phyloP scores from a whole-genome alignment of 2,797 vertebrate genomes.

The Myiotriccus ornatus region DNA sequence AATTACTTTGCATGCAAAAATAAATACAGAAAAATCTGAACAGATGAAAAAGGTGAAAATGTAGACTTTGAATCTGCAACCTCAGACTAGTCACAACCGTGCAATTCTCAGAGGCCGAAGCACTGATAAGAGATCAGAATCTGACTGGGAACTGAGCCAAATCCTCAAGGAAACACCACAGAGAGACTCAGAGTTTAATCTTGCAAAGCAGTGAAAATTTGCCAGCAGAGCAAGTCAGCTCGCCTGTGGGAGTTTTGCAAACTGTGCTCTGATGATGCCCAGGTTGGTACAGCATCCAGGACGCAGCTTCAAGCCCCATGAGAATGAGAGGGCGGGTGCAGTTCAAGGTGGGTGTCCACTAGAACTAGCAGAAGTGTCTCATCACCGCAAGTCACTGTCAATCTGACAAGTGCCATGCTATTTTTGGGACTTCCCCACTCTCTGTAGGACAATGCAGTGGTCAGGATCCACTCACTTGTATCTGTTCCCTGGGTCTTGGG shows the following conservation, averaged over 20 bases:
- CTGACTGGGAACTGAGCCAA: neutral
- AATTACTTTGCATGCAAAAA: neutral
- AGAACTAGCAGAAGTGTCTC: accelerated
- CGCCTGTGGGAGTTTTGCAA: neutral
- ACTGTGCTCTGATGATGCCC: neutral
- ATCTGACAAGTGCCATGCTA: accelerated
- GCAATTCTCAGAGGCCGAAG: neutral
- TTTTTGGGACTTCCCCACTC: neutral
- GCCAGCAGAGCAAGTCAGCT: neutral
- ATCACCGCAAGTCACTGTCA: accelerated
- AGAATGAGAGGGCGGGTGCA: neutral
- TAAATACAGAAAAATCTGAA: neutral
- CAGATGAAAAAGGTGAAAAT: neutral
- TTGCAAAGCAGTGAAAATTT: neutral
- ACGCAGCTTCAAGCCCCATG: neutral
- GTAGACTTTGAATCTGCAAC: neutral
- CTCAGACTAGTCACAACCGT: neutral
- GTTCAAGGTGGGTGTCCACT: neutral
- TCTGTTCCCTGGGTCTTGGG: neutral
- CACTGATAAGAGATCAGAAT: neutral
- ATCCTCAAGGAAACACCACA: neutral
- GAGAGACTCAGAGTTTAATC: neutral
- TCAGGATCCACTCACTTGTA: accelerated
- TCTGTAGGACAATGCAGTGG: neutral
- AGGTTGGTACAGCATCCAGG: neutral